Evolutionary conservation across 2,888 invertebrate genomes (phyloP).

Genomic region (Octodonta nipae): DNA sequence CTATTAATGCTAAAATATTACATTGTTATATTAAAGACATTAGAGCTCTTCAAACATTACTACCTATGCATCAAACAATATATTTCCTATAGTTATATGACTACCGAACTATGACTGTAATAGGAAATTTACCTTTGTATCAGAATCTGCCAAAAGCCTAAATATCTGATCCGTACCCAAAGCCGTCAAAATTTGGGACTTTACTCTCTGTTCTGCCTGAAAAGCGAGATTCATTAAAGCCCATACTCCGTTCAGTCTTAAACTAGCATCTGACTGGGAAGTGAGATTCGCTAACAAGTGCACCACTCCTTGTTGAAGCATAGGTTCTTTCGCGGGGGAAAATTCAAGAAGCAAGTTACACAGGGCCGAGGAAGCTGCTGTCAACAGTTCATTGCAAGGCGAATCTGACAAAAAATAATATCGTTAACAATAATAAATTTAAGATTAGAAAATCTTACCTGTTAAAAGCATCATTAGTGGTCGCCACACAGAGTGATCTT

Average conservation of each 20-base stretch:
- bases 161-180: slow-evolving; percentile 85
- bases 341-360: slow-evolving; percentile 88
- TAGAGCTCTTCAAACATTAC: too few species aligned
- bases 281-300: slow-evolving; percentile 73
- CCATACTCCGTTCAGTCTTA: slow-evolving; percentile 87
- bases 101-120: too few species aligned
- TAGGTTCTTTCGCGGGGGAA: slow-evolving; percentile 88
- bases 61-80: too few species aligned
- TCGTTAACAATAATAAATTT: too few species aligned
- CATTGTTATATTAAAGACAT: too few species aligned
- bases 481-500: slow-evolving; percentile 85
- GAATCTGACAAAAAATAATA: slow-evolving; percentile 19
- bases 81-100: too few species aligned
- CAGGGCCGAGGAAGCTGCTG: slow-evolving; percentile 79
- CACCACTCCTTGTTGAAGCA: slow-evolving; percentile 77
- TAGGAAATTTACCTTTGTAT: slow-evolving; percentile 38
- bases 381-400: slow-evolving; percentile 52
- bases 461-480: slow-evolving; percentile 72
- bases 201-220: slow-evolving; percentile 72
- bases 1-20: too few species aligned
- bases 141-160: slow-evolving; percentile 74
- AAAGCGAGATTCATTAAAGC: slow-evolving; percentile 38
- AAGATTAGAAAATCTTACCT: too few species aligned
- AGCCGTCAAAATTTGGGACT: slow-evolving; percentile 69
- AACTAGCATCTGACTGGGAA: slow-evolving; percentile 62